Conservation (phyloP, 2,797 vertebrate species). For the Enteromius anoplus region DNA sequence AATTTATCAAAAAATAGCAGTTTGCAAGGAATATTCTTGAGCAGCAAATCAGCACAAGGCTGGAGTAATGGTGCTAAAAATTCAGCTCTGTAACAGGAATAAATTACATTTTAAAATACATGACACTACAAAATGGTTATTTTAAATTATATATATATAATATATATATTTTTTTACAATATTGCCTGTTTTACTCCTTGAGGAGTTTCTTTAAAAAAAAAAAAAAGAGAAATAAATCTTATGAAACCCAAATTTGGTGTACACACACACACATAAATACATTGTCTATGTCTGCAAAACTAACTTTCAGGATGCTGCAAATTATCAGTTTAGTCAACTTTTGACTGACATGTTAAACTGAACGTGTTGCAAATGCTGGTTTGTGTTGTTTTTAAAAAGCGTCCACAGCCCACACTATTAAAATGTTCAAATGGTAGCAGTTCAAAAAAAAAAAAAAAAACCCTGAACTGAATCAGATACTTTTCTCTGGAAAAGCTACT, state of each 20-base stretch:
- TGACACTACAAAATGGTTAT: neutral
- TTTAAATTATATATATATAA: neutral
- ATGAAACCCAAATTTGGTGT: neutral
- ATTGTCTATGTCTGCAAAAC: neutral
- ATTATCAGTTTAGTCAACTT: neutral
- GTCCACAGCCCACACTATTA: neutral
- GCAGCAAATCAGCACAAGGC: neutral
- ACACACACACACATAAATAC: too few relatives aligned
- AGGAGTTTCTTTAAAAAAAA: neutral
- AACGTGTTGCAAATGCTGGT: neutral
- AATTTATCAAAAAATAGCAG: neutral
- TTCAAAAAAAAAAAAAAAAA: neutral
- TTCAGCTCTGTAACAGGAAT: neutral
- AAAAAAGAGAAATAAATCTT: neutral
- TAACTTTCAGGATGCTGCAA: neutral
- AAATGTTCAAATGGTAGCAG: neutral
- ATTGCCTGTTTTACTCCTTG: neutral
- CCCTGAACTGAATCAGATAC: neutral
- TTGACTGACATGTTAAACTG: neutral
- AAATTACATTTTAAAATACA: neutral
- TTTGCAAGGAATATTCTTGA: neutral
- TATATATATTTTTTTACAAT: neutral
- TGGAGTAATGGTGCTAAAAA: neutral
- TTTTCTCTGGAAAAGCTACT: neutral
- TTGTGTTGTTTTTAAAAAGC: conserved; percentile 12